Evolutionary conservation across 2,797 vertebrate genomes (phyloP), one percentile per base, ranked within the genome.

Genomic region (Eulemur rubriventer): DNA sequence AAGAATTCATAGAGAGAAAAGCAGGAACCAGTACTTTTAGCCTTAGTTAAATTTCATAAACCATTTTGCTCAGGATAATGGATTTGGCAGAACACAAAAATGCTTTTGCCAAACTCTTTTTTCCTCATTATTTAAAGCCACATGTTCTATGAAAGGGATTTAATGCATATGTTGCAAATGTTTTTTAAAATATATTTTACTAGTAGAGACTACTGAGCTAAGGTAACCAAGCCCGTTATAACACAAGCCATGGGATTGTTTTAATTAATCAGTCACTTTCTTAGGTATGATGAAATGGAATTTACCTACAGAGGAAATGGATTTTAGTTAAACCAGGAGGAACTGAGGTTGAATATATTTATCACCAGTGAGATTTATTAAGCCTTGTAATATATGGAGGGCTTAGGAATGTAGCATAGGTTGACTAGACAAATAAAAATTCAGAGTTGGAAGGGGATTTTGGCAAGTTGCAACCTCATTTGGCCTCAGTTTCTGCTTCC

Each of bases 41-140:
- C 41, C 41, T 84, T 84, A 79, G 85, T 96, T 94, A 79, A 65
- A 69, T 96, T 97, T 75, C 67, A 90, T 82, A 95, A 90, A 78
- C 81, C 86, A 80, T 95, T 88, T 96, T 95, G 63, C 20, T 18
- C 83, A 76, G 65, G 50, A 46, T 30, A 78, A 73, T 94, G 95
- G 30, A 35, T 88, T 94, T 95, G 92, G 87, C 81, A 96, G 90
- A 95, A 94, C 35, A 91, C n/a, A 96, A 89, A 89, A 93, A 91
- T 72, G 70, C 41, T 92, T 94, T 92, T 95, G 78, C 81, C 81
- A 97, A 72, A 67, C 14, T 41, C 41, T 73, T 59, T 65, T 69
- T 14, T 22, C 4, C 67, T 95, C 63, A 72, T 96, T 94, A 97
- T 93, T 96, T 96, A 96, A 97, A 95, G 85, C 82, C 88, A 95